Percentiles rank a stretch among this genome's conserved stretches.
phyloP scores from a whole-genome alignment of 2,113 vertebrate genomes.

The human region DNA sequence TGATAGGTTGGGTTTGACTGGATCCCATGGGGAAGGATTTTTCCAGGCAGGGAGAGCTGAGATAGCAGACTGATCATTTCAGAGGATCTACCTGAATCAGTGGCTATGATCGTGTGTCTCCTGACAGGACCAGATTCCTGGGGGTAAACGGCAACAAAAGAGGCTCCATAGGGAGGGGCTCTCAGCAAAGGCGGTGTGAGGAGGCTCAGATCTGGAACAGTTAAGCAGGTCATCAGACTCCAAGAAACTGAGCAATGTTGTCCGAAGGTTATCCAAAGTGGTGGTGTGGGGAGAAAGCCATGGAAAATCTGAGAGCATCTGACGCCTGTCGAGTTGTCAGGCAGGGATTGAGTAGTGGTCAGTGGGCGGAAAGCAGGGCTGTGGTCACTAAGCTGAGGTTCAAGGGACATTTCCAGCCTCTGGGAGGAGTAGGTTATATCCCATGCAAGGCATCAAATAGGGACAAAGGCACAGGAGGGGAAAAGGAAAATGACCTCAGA shows the following conservation, averaged over 20 bases:
- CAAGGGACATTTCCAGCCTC: background rate
- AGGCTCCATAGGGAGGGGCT: background rate
- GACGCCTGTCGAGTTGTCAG: background rate
- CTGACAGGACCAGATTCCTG: background rate
- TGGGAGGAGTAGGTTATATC: background rate
- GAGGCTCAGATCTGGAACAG: background rate
- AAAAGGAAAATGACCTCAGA: background rate
- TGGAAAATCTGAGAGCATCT: background rate
- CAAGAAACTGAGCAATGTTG: background rate
- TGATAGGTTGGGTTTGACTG: background rate
- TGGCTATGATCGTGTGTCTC: background rate
- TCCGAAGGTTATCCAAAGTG: background rate
- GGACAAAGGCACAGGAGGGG: background rate
- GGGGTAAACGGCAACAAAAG: background rate
- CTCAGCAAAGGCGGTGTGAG: rapidly evolving
- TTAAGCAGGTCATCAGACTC: background rate
- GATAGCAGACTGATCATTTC: background rate
- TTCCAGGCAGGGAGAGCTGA: background rate
- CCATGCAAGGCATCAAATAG: background rate
- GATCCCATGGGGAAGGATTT: background rate
- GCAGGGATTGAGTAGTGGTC: background rate
- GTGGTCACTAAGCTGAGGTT: background rate
- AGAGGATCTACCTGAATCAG: background rate
- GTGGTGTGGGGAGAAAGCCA: background rate
- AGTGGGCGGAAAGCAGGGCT: background rate